A percentile compares a stretch with the other conserved stretches of the same genome.
Conservation (phyloP, 2,797 vertebrate species). For the Mareca strepera region DNA sequence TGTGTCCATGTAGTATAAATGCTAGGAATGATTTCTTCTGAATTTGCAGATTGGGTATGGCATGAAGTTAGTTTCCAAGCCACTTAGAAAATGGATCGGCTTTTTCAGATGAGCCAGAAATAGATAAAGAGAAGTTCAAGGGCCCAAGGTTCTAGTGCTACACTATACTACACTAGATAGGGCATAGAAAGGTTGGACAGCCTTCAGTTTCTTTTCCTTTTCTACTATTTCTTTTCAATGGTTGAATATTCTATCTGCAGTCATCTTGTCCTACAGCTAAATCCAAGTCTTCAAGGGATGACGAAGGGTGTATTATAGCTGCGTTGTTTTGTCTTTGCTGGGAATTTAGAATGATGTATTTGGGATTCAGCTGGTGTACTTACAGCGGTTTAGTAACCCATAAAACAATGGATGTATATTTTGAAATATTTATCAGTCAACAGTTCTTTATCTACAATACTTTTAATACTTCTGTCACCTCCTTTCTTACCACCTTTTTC, state of each 20-base stretch:
- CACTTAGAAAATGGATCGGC: background rate
- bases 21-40: background rate
- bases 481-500: background rate
- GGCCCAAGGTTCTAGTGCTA: background rate
- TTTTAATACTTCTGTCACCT: constrained; percentile 30
- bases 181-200: background rate
- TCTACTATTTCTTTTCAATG: background rate
- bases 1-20: background rate
- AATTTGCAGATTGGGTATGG: background rate
- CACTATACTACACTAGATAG: background rate
- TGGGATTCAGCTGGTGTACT: constrained; percentile 68
- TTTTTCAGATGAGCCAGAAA: background rate
- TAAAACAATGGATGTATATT: constrained; percentile 23
- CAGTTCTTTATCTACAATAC: constrained; percentile 23
- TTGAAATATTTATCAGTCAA: constrained; percentile 59
- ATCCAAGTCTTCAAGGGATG: constrained; percentile 6
- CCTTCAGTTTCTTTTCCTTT: background rate
- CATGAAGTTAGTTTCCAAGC: background rate
- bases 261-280: constrained; percentile 21
- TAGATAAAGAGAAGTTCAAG: background rate
- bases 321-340: constrained; percentile 44
- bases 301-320: background rate
- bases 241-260: constrained; percentile 1
- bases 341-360: constrained; percentile 68
- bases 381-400: constrained; percentile 70